Evolutionary conservation across 2,113 vertebrate species (phyloP).

Genomic region (Tachysurus vachellii): DNA sequence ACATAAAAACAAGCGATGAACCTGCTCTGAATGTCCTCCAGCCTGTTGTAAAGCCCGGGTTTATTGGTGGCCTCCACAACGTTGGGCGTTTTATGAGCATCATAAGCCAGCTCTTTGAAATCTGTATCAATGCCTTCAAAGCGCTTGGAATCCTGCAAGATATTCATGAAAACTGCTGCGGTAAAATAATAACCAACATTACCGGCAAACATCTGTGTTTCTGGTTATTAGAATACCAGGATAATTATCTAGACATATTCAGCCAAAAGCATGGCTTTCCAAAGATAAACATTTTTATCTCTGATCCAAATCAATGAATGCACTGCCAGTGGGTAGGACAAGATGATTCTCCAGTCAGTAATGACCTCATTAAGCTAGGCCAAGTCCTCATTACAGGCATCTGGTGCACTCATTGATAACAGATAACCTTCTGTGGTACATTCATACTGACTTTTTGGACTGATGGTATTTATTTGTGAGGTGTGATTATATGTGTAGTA

Average conservation of each 20-base stretch:
- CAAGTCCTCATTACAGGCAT: constrained; percentile 35
- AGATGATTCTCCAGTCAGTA: constrained; percentile 23
- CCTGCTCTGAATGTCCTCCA: constrained; percentile 92
- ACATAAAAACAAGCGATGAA: constrained; percentile 58
- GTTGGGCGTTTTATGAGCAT: constrained; percentile 82
- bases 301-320: constrained; percentile 37
- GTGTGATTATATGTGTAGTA: background rate
- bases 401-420: constrained; percentile 33
- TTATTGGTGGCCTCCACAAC: constrained; percentile 89
- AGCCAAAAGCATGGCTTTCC: constrained; percentile 36
- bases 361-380: constrained; percentile 18
- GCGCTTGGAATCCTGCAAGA: constrained; percentile 82
- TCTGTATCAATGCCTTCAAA: constrained; percentile 88
- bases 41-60: constrained; percentile 79
- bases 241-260: constrained; percentile 56
- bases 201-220: constrained; percentile 66
- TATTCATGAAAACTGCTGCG: constrained; percentile 51
- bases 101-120: constrained; percentile 84
- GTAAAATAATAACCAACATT: constrained; percentile 53
- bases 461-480: background rate
- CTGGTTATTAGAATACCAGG: constrained; percentile 41
- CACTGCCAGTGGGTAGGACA: constrained; percentile 38
- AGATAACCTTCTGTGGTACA: constrained; percentile 14
- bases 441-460: constrained; percentile 20
- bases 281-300: constrained; percentile 40